Conservation (phyloP, 2,113 vertebrate species). For the Bufo bufo region DNA sequence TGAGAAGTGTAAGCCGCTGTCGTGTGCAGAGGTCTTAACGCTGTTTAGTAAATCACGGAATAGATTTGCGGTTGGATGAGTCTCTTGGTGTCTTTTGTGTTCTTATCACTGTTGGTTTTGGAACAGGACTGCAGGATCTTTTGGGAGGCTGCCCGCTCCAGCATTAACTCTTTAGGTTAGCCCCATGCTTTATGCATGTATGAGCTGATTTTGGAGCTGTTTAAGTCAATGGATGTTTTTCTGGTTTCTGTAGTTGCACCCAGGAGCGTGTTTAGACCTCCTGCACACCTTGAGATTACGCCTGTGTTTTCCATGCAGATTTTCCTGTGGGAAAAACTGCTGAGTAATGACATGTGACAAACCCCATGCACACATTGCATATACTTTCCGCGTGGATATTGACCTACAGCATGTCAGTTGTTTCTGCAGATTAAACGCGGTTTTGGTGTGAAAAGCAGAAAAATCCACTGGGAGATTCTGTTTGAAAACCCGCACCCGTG, state of each 20-base stretch:
- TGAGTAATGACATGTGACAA: too few species aligned
- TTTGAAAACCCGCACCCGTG: too few species aligned
- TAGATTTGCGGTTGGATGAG: background rate
- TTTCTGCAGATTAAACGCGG: too few species aligned
- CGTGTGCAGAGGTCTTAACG: background rate
- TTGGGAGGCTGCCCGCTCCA: background rate
- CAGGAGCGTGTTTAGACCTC: too few species aligned
- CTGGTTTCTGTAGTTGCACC: background rate
- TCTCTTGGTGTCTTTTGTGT: constrained; percentile 24
- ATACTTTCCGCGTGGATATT: too few species aligned
- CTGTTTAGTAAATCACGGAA: background rate
- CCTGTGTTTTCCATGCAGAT: too few species aligned
- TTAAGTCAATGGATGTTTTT: background rate
- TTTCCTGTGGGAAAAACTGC: too few species aligned
- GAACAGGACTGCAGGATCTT: constrained; percentile 13
- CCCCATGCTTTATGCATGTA: background rate
- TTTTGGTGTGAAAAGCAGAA: too few species aligned
- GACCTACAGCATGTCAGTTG: too few species aligned
- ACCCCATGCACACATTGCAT: too few species aligned
- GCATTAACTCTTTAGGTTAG: background rate
- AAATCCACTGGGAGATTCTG: too few species aligned
- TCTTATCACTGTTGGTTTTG: constrained; percentile 43
- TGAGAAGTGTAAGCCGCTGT: background rate
- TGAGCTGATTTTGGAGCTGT: background rate
- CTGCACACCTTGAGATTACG: too few species aligned